Percentiles rank a stretch among this genome's conserved stretches.
phyloP scores from a whole-genome alignment of 2,888 invertebrate genomes.

The Temnothorax ravouxi region DNA sequence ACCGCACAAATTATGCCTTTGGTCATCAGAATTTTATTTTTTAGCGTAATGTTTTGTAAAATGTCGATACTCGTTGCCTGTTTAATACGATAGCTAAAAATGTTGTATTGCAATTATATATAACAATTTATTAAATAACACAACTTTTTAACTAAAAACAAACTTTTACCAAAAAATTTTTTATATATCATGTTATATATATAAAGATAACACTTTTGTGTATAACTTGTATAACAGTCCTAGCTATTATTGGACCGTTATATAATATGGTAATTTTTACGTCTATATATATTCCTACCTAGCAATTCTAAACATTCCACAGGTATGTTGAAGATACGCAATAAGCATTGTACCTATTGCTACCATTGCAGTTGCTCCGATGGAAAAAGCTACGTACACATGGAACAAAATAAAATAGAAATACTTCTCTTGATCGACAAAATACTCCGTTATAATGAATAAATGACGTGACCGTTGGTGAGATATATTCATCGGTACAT shows the following conservation, averaged over 20 bases:
- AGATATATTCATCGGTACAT: background rate
- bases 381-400: fast-evolving
- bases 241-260: too few relatives aligned
- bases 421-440: slow-evolving; percentile 5
- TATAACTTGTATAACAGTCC: too few relatives aligned
- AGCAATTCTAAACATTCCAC: slow-evolving; percentile 15
- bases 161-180: too few relatives aligned
- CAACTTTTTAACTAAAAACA: background rate
- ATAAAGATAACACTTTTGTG: too few relatives aligned
- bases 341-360: background rate
- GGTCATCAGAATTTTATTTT: too few relatives aligned
- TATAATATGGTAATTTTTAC: too few relatives aligned
- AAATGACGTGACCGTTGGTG: background rate
- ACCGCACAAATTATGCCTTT: too few relatives aligned
- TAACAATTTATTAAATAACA: background rate
- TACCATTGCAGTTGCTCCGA: fast-evolving
- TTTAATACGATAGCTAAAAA: slow-evolving; percentile 18
- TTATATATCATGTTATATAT: too few relatives aligned
- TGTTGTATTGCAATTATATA: background rate
- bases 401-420: background rate
- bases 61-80: background rate
- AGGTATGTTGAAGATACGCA: background rate
- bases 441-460: background rate
- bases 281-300: background rate
- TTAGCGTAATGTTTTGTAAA: too few relatives aligned